Evolutionary conservation across 2,113 vertebrate species (phyloP).

Genomic region (Gyps fulvus): DNA sequence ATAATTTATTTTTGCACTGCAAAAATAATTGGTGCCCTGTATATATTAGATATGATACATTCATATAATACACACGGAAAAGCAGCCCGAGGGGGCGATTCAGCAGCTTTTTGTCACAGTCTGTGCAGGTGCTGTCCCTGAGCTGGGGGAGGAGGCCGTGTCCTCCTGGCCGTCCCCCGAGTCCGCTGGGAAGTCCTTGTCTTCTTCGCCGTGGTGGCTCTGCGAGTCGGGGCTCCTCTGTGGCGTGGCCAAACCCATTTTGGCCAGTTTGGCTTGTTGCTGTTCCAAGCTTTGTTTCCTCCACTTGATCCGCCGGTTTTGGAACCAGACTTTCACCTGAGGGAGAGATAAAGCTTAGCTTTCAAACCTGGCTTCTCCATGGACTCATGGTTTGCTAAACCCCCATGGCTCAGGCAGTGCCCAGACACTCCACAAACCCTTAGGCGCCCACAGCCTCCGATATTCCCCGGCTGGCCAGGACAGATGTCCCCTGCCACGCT

Average conservation of each 20-base stretch:
- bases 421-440: not conserved
- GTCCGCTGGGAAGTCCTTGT: slow-evolving; percentile 67
- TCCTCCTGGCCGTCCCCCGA: not conserved
- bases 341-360: not conserved
- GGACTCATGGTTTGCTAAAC: not conserved
- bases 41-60: not conserved
- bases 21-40: not conserved
- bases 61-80: not conserved
- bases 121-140: not conserved
- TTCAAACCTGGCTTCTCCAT: not conserved
- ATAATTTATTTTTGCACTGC: slow-evolving; percentile 18
- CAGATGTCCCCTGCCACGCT: not conserved
- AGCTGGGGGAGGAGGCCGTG: rapidly evolving
- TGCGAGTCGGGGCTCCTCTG: not conserved
- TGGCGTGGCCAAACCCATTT: not conserved
- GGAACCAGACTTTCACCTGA: slow-evolving; percentile 76
- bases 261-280: slow-evolving; percentile 43
- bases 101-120: not conserved
- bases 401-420: rapidly evolving
- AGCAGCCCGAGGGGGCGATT: rapidly evolving
- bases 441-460: not conserved
- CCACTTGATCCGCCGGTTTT: slow-evolving; percentile 74
- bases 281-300: slow-evolving; percentile 70
- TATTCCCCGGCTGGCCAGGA: not conserved
- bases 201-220: not conserved